phyloP scores from a whole-genome alignment of 2,113 vertebrate genomes.

The Isurus oxyrinchus region DNA sequence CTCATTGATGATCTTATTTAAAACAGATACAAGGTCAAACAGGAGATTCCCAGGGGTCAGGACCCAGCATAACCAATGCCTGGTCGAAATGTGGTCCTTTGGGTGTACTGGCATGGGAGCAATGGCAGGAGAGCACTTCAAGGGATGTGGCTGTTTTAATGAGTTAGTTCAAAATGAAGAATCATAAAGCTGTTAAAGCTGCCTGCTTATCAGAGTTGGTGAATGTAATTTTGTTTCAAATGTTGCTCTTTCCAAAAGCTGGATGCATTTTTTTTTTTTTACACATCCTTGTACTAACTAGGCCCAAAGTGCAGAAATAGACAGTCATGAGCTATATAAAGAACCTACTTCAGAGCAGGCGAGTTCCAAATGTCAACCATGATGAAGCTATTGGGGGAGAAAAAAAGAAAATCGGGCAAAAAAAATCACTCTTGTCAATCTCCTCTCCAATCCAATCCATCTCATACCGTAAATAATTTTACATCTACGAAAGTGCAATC shows the following conservation, averaged over 20 bases:
- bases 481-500: neutral
- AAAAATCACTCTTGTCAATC: neutral
- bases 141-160: neutral
- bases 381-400: too few relatives aligned
- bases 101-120: neutral
- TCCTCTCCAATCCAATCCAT: neutral
- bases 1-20: too few relatives aligned
- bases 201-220: neutral
- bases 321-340: too few relatives aligned
- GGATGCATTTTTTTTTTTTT: neutral
- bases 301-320: neutral
- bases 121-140: neutral
- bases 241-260: too few relatives aligned
- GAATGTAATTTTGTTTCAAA: neutral
- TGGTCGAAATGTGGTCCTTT: too few relatives aligned
- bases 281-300: neutral
- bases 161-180: neutral
- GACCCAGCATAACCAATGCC: too few relatives aligned
- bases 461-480: neutral
- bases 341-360: too few relatives aligned
- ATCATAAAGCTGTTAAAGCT: neutral
- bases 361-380: too few relatives aligned
- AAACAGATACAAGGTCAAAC: too few relatives aligned
- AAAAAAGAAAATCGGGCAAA: too few relatives aligned
- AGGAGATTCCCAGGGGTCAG: too few relatives aligned